These are phyloP conservation scores for Galago senegalensis DNA, from an alignment of 2,797 vertebrate genomes.

Conservation along the genomic window DNA sequence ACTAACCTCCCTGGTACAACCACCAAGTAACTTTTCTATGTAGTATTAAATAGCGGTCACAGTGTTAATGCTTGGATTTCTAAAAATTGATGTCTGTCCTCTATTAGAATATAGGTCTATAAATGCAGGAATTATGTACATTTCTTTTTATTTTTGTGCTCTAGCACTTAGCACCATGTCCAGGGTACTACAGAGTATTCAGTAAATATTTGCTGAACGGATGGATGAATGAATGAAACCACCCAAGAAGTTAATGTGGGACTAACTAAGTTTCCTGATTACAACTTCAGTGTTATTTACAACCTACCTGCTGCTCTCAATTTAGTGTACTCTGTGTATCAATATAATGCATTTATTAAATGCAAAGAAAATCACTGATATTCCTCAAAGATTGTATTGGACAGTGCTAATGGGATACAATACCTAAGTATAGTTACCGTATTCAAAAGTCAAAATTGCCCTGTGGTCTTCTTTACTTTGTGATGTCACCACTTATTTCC, in stretches of 20 bases:
- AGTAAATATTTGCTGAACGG: neutral
- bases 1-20: neutral
- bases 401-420: neutral
- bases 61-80: neutral
- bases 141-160: neutral
- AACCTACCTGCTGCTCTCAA: neutral
- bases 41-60: neutral
- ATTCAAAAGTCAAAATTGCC: neutral
- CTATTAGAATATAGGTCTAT: neutral
- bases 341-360: neutral
- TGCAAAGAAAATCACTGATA: conserved; percentile 19
- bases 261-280: conserved; percentile 36
- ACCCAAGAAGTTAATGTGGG: neutral
- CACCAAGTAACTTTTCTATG: neutral
- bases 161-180: neutral
- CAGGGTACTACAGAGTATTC: neutral
- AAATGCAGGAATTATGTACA: neutral
- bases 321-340: neutral
- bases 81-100: neutral
- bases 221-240: neutral
- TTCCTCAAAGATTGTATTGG: conserved; percentile 29
- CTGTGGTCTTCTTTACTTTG: neutral
- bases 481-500: neutral
- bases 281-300: neutral
- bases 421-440: neutral